Conservation (phyloP, 23 tunicate species). For the Trididemnum clinides region DNA sequence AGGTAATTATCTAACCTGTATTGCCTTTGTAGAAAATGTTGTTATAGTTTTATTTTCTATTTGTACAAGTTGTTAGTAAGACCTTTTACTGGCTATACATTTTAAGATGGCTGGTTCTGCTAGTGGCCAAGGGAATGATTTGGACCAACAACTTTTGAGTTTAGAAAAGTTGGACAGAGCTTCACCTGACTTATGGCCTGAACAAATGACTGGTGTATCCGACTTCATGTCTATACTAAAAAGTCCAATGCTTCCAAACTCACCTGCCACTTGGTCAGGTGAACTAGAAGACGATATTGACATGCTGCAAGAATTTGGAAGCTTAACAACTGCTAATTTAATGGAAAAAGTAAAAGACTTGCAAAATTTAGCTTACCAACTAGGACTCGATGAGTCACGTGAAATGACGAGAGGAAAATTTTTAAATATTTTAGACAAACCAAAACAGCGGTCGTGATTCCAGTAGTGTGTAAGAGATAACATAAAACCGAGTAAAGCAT, state of each 20-base stretch:
- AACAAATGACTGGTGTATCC: slow-evolving; percentile 79
- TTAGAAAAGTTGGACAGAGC: slow-evolving; percentile 88
- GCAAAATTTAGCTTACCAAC: slow-evolving; percentile 89
- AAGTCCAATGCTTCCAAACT: slow-evolving; percentile 79
- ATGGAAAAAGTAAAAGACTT: slow-evolving; percentile 90
- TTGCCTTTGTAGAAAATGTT: too few species aligned
- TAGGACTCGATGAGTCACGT: slow-evolving; percentile 88
- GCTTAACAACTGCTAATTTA: slow-evolving; percentile 81
- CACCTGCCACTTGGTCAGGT: slow-evolving; percentile 83
- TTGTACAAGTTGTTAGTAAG: too few species aligned
- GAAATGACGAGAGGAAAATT: slow-evolving; percentile 98
- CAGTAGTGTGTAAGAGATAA: too few species aligned
- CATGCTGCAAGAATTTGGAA: slow-evolving; percentile 92
- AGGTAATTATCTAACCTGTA: too few species aligned
- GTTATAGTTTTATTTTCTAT: too few species aligned
- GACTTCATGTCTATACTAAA: slow-evolving; percentile 80
- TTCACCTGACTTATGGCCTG: slow-evolving; percentile 96
- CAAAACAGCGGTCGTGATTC: slow-evolving; percentile 19
- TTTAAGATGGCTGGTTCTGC: not conserved
- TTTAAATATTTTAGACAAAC: slow-evolving; percentile 79
- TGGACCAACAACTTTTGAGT: slow-evolving; percentile 74
- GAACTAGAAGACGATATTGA: slow-evolving; percentile 86
- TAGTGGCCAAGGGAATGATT: slow-evolving; percentile 9
- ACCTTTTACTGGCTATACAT: too few species aligned
- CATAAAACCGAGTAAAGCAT: too few species aligned